A percentile compares a stretch with the other conserved stretches of the same genome.
Evolutionary conservation across 2,113 vertebrate species (phyloP).

Genomic region (Hippocampus comes): DNA sequence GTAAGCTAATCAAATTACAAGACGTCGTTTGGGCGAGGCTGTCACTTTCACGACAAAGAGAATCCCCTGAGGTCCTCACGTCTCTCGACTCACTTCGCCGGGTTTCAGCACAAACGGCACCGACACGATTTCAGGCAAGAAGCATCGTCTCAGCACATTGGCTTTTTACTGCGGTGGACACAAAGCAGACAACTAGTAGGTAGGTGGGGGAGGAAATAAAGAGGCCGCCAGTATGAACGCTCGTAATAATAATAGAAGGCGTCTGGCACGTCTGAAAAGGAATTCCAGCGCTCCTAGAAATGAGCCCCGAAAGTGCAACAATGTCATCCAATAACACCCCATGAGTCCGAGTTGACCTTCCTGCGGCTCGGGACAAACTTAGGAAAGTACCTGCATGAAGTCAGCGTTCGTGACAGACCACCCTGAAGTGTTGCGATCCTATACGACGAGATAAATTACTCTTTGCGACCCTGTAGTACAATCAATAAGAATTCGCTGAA

Average conservation of each 20-base stretch:
- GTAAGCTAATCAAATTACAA: constrained; percentile 77
- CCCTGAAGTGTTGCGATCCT: not conserved
- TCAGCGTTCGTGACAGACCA: constrained; percentile 18
- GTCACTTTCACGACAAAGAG: constrained; percentile 67
- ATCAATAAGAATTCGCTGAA: not conserved
- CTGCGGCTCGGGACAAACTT: constrained; percentile 7
- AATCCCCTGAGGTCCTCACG: constrained; percentile 75
- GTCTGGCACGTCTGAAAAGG: constrained; percentile 57
- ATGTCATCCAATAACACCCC: constrained; percentile 59
- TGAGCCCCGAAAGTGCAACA: constrained; percentile 42
- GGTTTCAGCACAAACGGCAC: constrained; percentile 75
- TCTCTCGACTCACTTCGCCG: constrained; percentile 71
- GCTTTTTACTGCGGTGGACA: constrained; percentile 68
- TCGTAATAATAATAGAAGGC: constrained; percentile 60
- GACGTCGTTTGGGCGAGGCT: constrained; percentile 67
- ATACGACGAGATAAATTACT: constrained; percentile 1
- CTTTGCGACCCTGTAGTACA: not conserved
- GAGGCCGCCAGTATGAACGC: constrained; percentile 53
- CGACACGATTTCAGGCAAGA: constrained; percentile 75
- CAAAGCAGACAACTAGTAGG: constrained; percentile 65
- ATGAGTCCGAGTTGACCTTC: constrained; percentile 49
- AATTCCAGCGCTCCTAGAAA: constrained; percentile 53
- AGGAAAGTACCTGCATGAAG: constrained; percentile 31
- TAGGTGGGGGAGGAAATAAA: constrained; percentile 30
- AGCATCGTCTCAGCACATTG: constrained; percentile 74